Base-by-base conservation (phyloP, 2,113 vertebrate genomes). In the Misgurnus anguillicaudatus region DNA sequence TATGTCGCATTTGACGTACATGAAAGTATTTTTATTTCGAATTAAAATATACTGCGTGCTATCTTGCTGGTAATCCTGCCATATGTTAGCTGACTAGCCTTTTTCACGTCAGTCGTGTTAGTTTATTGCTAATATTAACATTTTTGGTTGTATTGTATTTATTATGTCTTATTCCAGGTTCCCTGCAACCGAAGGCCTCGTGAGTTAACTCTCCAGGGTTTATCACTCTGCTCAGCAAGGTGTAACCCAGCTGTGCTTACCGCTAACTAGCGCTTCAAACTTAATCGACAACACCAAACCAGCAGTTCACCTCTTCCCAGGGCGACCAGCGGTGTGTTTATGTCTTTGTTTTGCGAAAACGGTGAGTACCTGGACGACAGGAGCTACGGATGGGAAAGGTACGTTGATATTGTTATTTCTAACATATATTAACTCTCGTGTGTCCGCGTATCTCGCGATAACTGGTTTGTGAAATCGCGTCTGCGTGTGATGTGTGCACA, bases 261-360 rank as follows among this genome's bases (percentile, higher is more conserved):
- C 78, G 10, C 68, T 61, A 58, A 21, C 53, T 36, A 72, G 41
- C 58, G 39, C 48, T 64, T 36, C 66, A 19, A 67, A 79, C 38
- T 63, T 39, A 48, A 62, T 42, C 11, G 16, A 41, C 39, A 3
- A 62, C 21, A 21, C 72, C 51, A 71, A 64, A 68, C 68, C 47
- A 60, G 79, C 41, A 83, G 91, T 98, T 98, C 96, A 94, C 94
- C 95, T 93, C 95, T 95, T 93, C 94, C 93, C 93, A 60, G 92
- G 95, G 95, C 93, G 95, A 98, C 93, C 94, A 95, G 97, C 95
- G 95, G 94, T 97, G 97, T 95, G 96, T 98, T 98, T 98, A 98
- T 98, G 97, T 98, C 97, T 98, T 97, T 97, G 95, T 97, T 98
- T 95, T 95, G 95, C 94, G 94, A 95, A 97, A 95, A 97, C 96